Evolutionary conservation across 2,888 invertebrate genomes (phyloP), one percentile per base, ranked within the genome.

Genomic region (Acrobasis repandana): DNA sequence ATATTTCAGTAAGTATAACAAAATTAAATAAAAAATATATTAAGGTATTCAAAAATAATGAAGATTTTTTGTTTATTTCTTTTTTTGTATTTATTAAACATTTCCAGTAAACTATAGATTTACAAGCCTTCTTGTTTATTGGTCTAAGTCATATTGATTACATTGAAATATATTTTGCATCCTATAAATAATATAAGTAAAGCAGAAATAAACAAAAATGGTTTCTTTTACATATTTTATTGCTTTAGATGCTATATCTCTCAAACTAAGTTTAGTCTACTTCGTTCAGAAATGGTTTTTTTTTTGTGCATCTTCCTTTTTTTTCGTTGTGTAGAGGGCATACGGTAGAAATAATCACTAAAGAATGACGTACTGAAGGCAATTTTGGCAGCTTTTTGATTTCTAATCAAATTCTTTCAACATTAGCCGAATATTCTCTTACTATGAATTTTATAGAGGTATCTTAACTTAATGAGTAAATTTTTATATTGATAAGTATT

Each of bases 311-410:
- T 43, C 43, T 43, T n/a, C 11, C 1, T 5, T 43, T 14, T 43
- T 38, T 43, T 51, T 51, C 51, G 51, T 33, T 51, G 51, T 51
- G 43, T 43, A 43, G 14, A 38, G 14, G n/a, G 6, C 33, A 20
- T 15, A 8, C n/a, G 51, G 51, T 34, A 33, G 33, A 15, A 33
- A 33, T 33, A 51, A 43, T 14, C 10, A 43, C 43, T 33, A 51
- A 51, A 33, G 14, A 62, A 56, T 57, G n/a, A 34, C 51, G 51
- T 57, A 56, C 70, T 64, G 67, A 76, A 75, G 72, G 73, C 71
- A 68, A 65, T 67, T 74, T 71, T 73, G 74, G 73, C 72, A 74
- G 73, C 68, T 54, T 56, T 43, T 14, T 33, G 51, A 59, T 50
- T 61, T 49, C 34, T 49, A 33, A 38, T 48, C 20, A 51, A 51